These are phyloP conservation scores for Sympetrum striolatum DNA, from an alignment of 2,888 invertebrate species.

Conservation along the genomic window DNA sequence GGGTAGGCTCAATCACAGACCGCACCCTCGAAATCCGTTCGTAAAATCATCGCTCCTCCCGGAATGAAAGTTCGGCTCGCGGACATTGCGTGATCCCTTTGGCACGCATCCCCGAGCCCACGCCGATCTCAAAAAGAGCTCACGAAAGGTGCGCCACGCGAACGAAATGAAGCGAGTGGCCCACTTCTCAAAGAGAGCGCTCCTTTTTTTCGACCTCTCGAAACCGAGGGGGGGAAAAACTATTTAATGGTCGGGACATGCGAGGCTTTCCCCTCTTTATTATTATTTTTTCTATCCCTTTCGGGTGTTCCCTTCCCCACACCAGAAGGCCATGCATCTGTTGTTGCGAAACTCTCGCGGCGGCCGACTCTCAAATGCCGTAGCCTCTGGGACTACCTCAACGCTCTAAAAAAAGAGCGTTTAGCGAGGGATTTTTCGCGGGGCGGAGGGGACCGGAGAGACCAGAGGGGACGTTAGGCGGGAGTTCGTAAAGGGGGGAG, in stretches of 20 bases:
- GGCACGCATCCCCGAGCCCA: background rate
- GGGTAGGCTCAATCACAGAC: background rate
- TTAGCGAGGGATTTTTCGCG: background rate
- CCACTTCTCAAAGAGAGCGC: background rate
- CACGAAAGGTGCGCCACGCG: background rate
- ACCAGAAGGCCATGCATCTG: background rate
- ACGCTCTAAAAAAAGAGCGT: background rate
- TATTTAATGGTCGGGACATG: background rate
- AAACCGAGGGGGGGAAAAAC: background rate
- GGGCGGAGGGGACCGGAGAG: background rate
- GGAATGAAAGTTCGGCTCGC: slow-evolving; percentile 19
- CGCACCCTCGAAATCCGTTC: background rate
- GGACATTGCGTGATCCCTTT: slow-evolving; percentile 16
- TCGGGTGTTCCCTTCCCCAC: background rate
- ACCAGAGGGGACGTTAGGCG: too few species aligned
- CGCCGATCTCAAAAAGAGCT: background rate
- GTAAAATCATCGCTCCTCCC: background rate
- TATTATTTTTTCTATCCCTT: background rate
- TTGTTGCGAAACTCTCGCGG: slow-evolving; percentile 18
- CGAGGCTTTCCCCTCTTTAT: background rate
- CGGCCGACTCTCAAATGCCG: background rate
- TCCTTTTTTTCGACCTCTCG: background rate
- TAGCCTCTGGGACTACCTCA: slow-evolving; percentile 25
- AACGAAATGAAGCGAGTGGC: background rate
- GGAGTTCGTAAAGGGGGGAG: too few species aligned